Conservation (phyloP, 2,888 invertebrate genomes). For the Dorcus parallelipipedus region DNA sequence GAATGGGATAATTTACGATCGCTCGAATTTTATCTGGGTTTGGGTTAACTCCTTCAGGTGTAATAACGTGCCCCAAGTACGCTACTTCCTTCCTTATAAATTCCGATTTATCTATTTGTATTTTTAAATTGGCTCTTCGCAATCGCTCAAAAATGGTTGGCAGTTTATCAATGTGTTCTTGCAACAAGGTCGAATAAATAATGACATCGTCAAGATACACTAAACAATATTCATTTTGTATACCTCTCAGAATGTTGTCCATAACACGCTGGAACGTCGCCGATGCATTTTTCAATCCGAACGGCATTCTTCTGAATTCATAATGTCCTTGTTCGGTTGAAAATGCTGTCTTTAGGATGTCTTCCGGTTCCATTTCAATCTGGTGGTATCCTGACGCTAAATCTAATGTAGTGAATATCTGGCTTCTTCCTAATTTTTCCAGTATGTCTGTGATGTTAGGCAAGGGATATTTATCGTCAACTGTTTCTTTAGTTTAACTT, state of each 20-base stretch:
- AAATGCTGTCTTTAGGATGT: slow-evolving; percentile 29
- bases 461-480: slow-evolving; percentile 32
- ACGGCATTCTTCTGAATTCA: slow-evolving; percentile 34
- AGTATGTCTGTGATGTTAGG: slow-evolving; percentile 33
- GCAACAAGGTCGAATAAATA: slow-evolving; percentile 27
- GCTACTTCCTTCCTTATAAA: neutral
- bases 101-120: neutral
- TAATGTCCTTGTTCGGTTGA: slow-evolving; percentile 27
- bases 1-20: neutral
- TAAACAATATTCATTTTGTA: neutral
- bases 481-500: slow-evolving; percentile 31
- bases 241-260: neutral
- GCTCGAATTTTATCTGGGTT: neutral
- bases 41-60: neutral
- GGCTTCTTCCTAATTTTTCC: slow-evolving; percentile 29
- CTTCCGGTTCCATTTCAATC: slow-evolving; percentile 23
- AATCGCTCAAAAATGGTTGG: slow-evolving; percentile 27
- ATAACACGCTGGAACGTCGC: slow-evolving; percentile 34
- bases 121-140: neutral
- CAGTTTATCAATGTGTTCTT: slow-evolving; percentile 29
- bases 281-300: slow-evolving; percentile 34
- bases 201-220: slow-evolving; percentile 32
- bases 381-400: slow-evolving; percentile 20
- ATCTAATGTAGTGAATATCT: slow-evolving; percentile 28
- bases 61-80: slow-evolving; percentile 5